Evolutionary conservation across 2,113 vertebrate genomes (phyloP).

Genomic region (Galemys pyrenaicus): DNA sequence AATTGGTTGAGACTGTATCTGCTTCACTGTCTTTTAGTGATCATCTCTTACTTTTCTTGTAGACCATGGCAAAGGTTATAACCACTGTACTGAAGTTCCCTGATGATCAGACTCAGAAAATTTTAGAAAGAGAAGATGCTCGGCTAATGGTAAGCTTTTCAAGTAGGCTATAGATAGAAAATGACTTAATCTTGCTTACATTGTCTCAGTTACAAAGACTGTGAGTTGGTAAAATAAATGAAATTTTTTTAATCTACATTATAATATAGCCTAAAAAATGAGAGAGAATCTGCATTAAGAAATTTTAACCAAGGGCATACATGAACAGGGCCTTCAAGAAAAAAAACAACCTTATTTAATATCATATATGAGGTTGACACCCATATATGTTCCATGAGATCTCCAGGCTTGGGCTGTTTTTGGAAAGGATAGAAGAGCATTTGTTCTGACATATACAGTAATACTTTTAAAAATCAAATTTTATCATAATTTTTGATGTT

Average conservation of each 20-base stretch:
- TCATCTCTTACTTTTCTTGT: constrained; percentile 38
- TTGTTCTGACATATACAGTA: background rate
- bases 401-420: background rate
- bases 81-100: constrained; percentile 97
- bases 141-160: constrained; percentile 88
- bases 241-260: background rate
- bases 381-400: background rate
- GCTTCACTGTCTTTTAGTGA: background rate
- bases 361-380: background rate
- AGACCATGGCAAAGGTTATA: constrained; percentile 99
- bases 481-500: background rate
- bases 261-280: background rate
- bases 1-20: background rate
- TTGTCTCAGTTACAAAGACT: background rate
- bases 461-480: constrained; percentile 5
- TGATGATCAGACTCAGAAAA: constrained; percentile 94
- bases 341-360: background rate
- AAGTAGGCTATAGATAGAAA: background rate
- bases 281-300: background rate
- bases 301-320: background rate
- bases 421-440: background rate
- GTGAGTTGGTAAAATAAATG: constrained; percentile 21
- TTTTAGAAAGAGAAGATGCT: constrained; percentile 95
- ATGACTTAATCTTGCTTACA: background rate
- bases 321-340: background rate